phyloP scores from a whole-genome alignment of 92 coral and sea anemone species.

The Meandrina meandrites region DNA sequence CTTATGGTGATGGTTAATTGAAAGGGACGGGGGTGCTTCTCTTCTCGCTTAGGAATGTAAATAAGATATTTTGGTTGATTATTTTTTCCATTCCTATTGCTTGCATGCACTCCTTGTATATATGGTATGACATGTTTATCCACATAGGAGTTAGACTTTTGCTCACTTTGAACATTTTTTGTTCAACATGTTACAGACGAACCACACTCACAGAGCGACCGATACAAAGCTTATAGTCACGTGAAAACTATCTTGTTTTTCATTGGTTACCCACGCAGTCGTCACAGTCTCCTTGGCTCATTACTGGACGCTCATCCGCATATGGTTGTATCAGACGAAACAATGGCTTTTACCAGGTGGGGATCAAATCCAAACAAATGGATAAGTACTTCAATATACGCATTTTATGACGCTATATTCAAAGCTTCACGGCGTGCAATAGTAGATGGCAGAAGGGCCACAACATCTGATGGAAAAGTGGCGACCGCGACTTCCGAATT shows the following conservation, averaged over 20 bases:
- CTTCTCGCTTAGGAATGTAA: too few species aligned
- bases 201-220: not conserved
- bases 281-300: slow-evolving; percentile 25
- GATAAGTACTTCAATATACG: not conserved
- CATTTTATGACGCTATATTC: slow-evolving; percentile 7
- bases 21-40: too few species aligned
- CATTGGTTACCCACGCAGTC: slow-evolving; percentile 36
- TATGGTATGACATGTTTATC: too few species aligned
- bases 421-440: not conserved
- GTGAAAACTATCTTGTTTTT: slow-evolving; percentile 29
- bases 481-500: not conserved
- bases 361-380: not conserved
- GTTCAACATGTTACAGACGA: slow-evolving; percentile 2
- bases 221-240: slow-evolving; percentile 19
- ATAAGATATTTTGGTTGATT: too few species aligned
- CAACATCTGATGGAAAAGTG: not conserved
- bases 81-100: too few species aligned
- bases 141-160: too few species aligned
- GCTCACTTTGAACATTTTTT: not conserved
- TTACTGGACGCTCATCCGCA: slow-evolving; percentile 42
- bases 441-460: not conserved
- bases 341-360: slow-evolving; percentile 18
- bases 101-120: too few species aligned
- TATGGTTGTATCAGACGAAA: slow-evolving; percentile 32
- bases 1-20: too few species aligned